Percentiles rank a stretch among this genome's conserved stretches.
Evolutionary conservation across 1,140 invertebrate genomes (phyloP).

Genomic region (Drosophila pruinosa): DNA sequence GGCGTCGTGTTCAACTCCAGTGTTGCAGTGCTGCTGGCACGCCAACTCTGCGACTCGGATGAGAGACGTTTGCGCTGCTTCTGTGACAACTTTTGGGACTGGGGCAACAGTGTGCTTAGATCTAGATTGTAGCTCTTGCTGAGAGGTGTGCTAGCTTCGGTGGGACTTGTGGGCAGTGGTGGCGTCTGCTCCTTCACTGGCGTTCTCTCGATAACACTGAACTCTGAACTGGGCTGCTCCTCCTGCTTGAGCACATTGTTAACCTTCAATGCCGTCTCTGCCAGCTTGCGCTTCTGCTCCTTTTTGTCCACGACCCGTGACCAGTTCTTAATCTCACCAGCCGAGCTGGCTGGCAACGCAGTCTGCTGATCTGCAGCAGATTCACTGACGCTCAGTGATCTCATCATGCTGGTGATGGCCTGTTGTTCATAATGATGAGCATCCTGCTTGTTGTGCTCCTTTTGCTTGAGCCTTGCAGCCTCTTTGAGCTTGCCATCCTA

Average conservation of each 20-base stretch:
- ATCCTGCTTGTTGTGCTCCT: slow-evolving; percentile 60
- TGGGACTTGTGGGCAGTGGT: slow-evolving; percentile 13
- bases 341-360: slow-evolving; percentile 12
- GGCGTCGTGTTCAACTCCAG: slow-evolving; percentile 40
- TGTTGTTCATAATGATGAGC: slow-evolving; percentile 73
- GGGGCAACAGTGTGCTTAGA: slow-evolving; percentile 64
- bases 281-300: slow-evolving; percentile 74
- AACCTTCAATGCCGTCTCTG: slow-evolving; percentile 71
- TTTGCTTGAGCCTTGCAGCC: slow-evolving; percentile 56
- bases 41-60: slow-evolving; percentile 68
- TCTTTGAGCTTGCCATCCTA: slow-evolving; percentile 47
- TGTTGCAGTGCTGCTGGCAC: slow-evolving; percentile 13
- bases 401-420: slow-evolving; percentile 75
- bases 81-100: slow-evolving; percentile 84
- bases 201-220: slow-evolving; percentile 11
- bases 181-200: slow-evolving; percentile 44
- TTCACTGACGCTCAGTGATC: slow-evolving; percentile 59
- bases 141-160: slow-evolving; percentile 38
- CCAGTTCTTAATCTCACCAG: slow-evolving; percentile 61
- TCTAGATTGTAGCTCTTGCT: slow-evolving; percentile 71
- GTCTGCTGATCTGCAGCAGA: slow-evolving; percentile 17
- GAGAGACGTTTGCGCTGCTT: slow-evolving; percentile 84
- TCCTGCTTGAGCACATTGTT: slow-evolving; percentile 80
- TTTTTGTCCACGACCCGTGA: slow-evolving; percentile 74
- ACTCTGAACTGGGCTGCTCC: slow-evolving; percentile 41